These are phyloP conservation scores for Caenorhabditis sp. DNA, from an alignment of 2,888 invertebrate species.

Conservation along the genomic window DNA sequence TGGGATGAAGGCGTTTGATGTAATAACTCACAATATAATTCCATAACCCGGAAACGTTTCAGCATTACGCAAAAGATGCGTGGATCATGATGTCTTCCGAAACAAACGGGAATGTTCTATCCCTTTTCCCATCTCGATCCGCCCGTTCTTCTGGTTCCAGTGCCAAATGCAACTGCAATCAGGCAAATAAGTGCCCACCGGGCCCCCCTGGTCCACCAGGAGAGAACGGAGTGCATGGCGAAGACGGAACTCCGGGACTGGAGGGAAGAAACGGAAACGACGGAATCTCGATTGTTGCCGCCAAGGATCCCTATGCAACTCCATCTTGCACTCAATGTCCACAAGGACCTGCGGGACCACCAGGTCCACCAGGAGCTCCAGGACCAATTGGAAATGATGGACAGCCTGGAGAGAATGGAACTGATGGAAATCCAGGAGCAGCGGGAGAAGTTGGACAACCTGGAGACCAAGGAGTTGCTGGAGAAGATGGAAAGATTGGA, in stretches of 20 bases:
- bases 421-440: slow-evolving; percentile 27
- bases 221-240: slow-evolving; percentile 17
- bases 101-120: background rate
- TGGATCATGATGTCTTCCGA: slow-evolving; percentile 39
- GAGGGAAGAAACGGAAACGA: slow-evolving; percentile 43
- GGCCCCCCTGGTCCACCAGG: slow-evolving; percentile 50
- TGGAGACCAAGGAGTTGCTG: slow-evolving; percentile 29
- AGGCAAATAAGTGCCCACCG: slow-evolving; percentile 27
- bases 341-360: slow-evolving; percentile 37
- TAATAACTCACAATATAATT: background rate
- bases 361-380: slow-evolving; percentile 39
- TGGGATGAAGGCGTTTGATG: slow-evolving; percentile 43
- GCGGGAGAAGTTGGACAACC: slow-evolving; percentile 29
- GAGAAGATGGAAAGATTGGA: slow-evolving; percentile 17
- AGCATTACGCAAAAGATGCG: slow-evolving; percentile 41
- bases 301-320: slow-evolving; percentile 27
- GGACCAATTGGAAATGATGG: slow-evolving; percentile 38
- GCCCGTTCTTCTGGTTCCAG: slow-evolving; percentile 23
- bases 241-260: slow-evolving; percentile 38
- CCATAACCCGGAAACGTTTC: background rate
- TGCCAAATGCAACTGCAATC: slow-evolving; percentile 32
- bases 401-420: slow-evolving; percentile 14
- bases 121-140: background rate
- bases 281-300: slow-evolving; percentile 17
- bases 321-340: slow-evolving; percentile 32